Evolutionary conservation across 1,140 invertebrate species (phyloP), one percentile per base, ranked within the genome.

Genomic region (Eciton burchellii): DNA sequence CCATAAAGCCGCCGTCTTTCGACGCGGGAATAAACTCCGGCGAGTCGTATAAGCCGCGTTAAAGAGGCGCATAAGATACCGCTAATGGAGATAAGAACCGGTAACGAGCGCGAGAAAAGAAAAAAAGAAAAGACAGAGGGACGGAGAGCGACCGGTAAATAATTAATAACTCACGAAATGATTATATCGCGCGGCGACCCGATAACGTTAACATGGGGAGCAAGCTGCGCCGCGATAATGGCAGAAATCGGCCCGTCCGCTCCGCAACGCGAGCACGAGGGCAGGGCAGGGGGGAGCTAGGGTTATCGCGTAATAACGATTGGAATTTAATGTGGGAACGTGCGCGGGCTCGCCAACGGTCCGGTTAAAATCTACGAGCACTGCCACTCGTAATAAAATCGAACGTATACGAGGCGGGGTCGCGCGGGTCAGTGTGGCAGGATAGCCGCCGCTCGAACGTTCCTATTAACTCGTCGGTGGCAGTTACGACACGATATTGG

Each of bases 401-500:
- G 49, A 79, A 70, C 63, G 45, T 29, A 19, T 62, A 62, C 60
- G 26, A 76, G 35, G 74, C 56, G 49, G 70, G 74, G 63, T 79
- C 52, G 49, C 56, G 56, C n/a, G 56, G 74, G 74, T 79, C 68
- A 79, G 74, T 79, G 41, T 79, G 74, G 74, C 43, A 63, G 60
- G 29, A 63, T n/a, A 79, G 72, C 60, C 21, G 29, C 45, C 65
- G 65, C 35, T 35, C 35, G 74, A 63, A 68, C 63, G 74, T 79
- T 70, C 74, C 74, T 79, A 70, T 79, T 79, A 79, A 79, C 63
- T 79, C 74, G 49, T 21, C 63, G 49, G n/a, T 79, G n/a, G 74
- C 68, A 79, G 74, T 79, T 79, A 79, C 63, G 74, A 79, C 74
- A 70, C 52, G 63, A 79, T 72, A 81, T 71, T 72, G 79, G 79